Evolutionary conservation across 2,888 invertebrate genomes (phyloP).

Genomic region (Andricus quercusramuli): DNA sequence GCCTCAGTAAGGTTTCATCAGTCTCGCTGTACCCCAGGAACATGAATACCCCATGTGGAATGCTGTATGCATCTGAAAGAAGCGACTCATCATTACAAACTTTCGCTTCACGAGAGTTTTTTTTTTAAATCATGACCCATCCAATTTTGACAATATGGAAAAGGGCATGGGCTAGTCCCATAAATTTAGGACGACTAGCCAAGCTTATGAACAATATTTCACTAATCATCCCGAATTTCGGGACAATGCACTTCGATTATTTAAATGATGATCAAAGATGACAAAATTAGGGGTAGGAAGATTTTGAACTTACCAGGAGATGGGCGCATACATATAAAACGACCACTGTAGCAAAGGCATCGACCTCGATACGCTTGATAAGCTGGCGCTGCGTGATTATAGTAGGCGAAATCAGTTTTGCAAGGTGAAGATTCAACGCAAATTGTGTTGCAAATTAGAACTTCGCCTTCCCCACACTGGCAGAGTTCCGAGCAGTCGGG

Average conservation of each 20-base stretch:
- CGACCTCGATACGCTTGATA: slow-evolving; percentile 94
- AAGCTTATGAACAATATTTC: no score
- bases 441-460: slow-evolving; percentile 91
- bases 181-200: no score
- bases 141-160: no score
- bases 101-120: background rate
- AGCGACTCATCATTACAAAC: slow-evolving; percentile 41
- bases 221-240: no score
- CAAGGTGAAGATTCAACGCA: slow-evolving; percentile 93
- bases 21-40: slow-evolving; percentile 94
- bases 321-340: slow-evolving; percentile 95
- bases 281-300: background rate
- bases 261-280: slow-evolving; percentile 8
- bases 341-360: slow-evolving; percentile 94
- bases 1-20: slow-evolving; percentile 90
- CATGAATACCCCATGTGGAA: slow-evolving; percentile 92
- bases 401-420: slow-evolving; percentile 92
- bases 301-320: slow-evolving; percentile 81
- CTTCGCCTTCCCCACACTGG: slow-evolving; percentile 88
- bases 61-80: slow-evolving; percentile 84
- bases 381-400: slow-evolving; percentile 93
- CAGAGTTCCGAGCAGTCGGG: slow-evolving; percentile 95
- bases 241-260: no score
- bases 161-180: no score
- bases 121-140: no score